Base-by-base conservation (phyloP, 2,113 vertebrate genomes). In the Perccottus glenii region DNA sequence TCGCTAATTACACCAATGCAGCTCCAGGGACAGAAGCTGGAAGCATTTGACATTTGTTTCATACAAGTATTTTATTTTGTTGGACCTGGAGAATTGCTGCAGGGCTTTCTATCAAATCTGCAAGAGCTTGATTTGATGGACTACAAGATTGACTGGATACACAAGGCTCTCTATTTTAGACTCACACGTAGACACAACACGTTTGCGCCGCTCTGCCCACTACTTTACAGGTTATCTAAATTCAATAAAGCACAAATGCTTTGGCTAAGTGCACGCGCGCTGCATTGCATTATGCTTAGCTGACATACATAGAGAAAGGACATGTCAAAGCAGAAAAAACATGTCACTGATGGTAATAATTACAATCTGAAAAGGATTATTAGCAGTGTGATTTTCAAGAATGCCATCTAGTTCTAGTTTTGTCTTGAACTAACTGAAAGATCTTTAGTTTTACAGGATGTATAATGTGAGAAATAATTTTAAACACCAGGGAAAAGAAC, bases 1-100 rank as follows among this genome's bases (percentile, higher is more conserved):
- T 87, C 32, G 64, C 89, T 91, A 90, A 93, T 92, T 91, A 92
- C 80, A 77, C 75, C 79, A 75, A 86, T 80, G 63, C 67, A 87
- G 77, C 87, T 88, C 85, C 48, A 63, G 86, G 89, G 89, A 89
- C 77, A 75, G 53, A 83, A 70, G 75, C 73, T 4, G 43, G 75
- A 53, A 77, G 73, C 81, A 73, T 86, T 66, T 76, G 77, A 90
- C 84, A 89, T 78, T 58, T 80, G 75, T 74, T 83, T 87, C 57
- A 88, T 85, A 71, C 82, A 76, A 58, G 75, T 81, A 67, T 83
- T 77, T 82, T 90, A 84, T 86, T 85, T 10, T 67, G 75, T 52
- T 53, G 74, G 35, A 59, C 44, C 65, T 75, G 45, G 57, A 75
- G 73, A 58, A 59, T 52, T 3, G 59, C 78, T 70, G 67, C 55